phyloP scores from a whole-genome alignment of 2,113 vertebrate species.

The Coptodon rendalli region DNA sequence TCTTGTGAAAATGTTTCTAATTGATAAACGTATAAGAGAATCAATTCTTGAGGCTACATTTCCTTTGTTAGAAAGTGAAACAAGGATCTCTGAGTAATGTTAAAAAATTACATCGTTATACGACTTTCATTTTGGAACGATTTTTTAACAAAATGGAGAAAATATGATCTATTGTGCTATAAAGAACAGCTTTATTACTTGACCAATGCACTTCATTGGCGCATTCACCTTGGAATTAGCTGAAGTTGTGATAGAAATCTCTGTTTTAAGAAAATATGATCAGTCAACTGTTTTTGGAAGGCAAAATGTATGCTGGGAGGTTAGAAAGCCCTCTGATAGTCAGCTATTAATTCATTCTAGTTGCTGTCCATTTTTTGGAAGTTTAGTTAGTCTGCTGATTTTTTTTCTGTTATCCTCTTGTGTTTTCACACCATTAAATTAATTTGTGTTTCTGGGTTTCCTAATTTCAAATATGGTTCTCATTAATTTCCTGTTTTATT shows the following conservation, averaged over 20 bases:
- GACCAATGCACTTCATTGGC: neutral
- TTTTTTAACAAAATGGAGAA: neutral
- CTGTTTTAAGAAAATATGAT: neutral
- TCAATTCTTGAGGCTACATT: neutral
- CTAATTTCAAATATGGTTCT: neutral
- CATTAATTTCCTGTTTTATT: neutral
- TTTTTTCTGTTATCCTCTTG: neutral
- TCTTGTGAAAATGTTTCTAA: neutral
- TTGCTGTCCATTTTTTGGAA: neutral
- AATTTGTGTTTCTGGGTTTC: neutral
- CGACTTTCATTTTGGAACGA: rapidly evolving
- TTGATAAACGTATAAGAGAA: neutral
- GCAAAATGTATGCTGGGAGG: neutral
- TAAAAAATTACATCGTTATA: neutral
- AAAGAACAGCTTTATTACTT: neutral
- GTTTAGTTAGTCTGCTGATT: neutral
- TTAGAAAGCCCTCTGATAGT: neutral
- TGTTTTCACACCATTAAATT: neutral
- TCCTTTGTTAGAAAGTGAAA: neutral
- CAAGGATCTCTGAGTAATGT: rapidly evolving
- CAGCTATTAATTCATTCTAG: neutral
- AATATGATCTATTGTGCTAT: neutral
- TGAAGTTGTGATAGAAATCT: neutral
- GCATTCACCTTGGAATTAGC: neutral
- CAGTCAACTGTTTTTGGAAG: neutral